These are phyloP conservation scores for Gobionotothen gibberifrons DNA, from an alignment of 2,797 vertebrate genomes.

Conservation along the genomic window DNA sequence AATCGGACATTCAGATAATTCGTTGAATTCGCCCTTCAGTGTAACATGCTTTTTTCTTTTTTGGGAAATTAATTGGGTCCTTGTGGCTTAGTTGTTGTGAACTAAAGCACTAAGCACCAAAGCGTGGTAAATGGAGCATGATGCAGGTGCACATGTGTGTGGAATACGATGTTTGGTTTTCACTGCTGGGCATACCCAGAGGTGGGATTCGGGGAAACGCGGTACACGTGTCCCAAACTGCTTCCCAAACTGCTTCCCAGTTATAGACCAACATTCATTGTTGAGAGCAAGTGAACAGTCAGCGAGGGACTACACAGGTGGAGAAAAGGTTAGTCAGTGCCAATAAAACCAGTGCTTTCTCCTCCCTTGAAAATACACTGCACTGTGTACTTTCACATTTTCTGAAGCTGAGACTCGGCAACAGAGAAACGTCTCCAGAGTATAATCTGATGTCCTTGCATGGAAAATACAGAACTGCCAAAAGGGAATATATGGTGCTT, in stretches of 20 bases:
- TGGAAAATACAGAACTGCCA: conserved; percentile 27
- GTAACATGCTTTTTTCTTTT: not conserved
- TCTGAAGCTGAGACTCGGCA: conserved; percentile 18
- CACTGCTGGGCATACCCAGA: not conserved
- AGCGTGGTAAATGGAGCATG: not conserved
- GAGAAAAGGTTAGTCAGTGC: conserved; percentile 19
- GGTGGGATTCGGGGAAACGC: conserved; percentile 8
- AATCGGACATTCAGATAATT: too few species aligned
- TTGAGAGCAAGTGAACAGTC: conserved; percentile 11
- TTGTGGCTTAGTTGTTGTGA: conserved; percentile 13
- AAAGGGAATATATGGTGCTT: conserved; percentile 29
- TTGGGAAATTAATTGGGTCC: not conserved
- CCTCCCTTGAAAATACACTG: conserved; percentile 8
- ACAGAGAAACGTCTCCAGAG: conserved; percentile 11
- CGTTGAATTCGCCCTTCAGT: not conserved
- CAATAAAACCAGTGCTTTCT: conserved; percentile 24
- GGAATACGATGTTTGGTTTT: conserved; percentile 23
- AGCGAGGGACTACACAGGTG: not conserved
- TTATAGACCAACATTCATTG: conserved; percentile 12
- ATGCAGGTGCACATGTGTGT: conserved; percentile 4
- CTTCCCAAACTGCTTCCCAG: conserved; percentile 1
- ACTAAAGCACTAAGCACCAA: conserved; percentile 15
- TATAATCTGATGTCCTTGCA: conserved; percentile 49
- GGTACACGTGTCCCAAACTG: conserved; percentile 3
- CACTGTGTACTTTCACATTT: not conserved